Evolutionary conservation across 2,888 invertebrate genomes (phyloP).

Genomic region (Brachyptera putata): DNA sequence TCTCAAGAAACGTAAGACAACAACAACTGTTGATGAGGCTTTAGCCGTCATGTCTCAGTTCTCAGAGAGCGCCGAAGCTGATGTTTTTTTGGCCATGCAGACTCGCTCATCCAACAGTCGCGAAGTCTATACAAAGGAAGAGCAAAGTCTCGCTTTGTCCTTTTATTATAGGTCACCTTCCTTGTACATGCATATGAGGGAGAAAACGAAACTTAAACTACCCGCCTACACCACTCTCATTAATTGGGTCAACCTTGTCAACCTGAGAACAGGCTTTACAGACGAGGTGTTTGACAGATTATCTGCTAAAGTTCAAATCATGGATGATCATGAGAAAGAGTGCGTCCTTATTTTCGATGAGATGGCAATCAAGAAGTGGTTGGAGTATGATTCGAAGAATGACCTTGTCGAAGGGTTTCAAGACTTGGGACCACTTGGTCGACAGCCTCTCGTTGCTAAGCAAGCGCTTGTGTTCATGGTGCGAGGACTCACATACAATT

Average conservation of each 20-base stretch:
- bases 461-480: constrained; percentile 37
- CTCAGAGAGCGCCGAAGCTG: too few species aligned
- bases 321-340: constrained; percentile 34
- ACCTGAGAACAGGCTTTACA: constrained; percentile 32
- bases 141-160: not conserved
- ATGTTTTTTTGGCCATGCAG: not conserved
- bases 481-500: constrained; percentile 33
- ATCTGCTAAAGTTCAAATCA: constrained; percentile 33
- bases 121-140: not conserved
- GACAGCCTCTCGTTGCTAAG: constrained; percentile 32
- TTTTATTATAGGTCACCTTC: not conserved
- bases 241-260: not conserved
- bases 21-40: too few species aligned
- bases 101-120: not conserved
- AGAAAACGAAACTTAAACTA: not conserved
- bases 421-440: constrained; percentile 34
- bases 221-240: not conserved
- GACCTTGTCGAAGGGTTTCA: constrained; percentile 35
- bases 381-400: constrained; percentile 33
- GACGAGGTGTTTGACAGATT: constrained; percentile 33
- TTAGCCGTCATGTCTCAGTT: too few species aligned
- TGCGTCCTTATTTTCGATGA: constrained; percentile 37
- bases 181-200: not conserved
- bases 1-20: too few species aligned
- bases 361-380: constrained; percentile 34